A percentile compares a stretch with the other conserved stretches of the same genome.
These are phyloP conservation scores for Babylonia areolata DNA, from an alignment of 1,140 invertebrate genomes.

Conservation along the genomic window DNA sequence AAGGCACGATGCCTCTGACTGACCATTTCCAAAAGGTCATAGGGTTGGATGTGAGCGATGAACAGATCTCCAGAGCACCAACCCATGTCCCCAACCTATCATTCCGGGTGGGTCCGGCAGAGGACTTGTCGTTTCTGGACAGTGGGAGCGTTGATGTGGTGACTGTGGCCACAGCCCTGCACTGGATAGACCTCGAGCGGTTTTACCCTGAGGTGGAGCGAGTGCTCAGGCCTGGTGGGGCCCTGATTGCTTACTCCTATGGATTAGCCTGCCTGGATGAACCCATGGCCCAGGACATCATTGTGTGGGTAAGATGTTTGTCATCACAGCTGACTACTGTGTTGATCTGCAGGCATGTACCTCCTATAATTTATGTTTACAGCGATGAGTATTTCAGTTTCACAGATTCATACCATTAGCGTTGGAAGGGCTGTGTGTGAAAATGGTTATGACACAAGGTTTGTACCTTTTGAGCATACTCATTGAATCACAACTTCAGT, in stretches of 20 bases:
- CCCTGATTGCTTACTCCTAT: slow-evolving; percentile 74
- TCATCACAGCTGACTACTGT: too few relatives aligned
- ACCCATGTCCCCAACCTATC: slow-evolving; percentile 42
- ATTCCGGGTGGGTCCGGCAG: slow-evolving; percentile 71
- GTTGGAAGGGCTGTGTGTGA: too few relatives aligned
- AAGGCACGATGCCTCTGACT: slow-evolving; percentile 74
- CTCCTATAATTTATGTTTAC: too few relatives aligned
- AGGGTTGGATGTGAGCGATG: slow-evolving; percentile 55
- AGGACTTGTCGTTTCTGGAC: slow-evolving; percentile 63
- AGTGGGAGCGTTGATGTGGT: slow-evolving; percentile 74
- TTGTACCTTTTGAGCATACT: too few relatives aligned
- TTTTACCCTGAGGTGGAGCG: slow-evolving; percentile 76
- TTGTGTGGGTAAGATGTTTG: not conserved
- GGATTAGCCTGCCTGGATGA: not conserved
- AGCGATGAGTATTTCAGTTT: too few relatives aligned
- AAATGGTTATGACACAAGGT: too few relatives aligned
- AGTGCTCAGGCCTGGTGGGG: slow-evolving; percentile 74
- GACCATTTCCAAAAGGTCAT: slow-evolving; percentile 69
- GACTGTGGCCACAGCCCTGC: slow-evolving; percentile 73
- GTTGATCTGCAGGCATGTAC: too few relatives aligned
- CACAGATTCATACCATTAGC: too few relatives aligned
- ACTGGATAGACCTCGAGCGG: slow-evolving; percentile 77
- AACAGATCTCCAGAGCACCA: slow-evolving; percentile 57
- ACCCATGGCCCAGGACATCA: not conserved
- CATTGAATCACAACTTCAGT: too few relatives aligned